Conservation (phyloP, 2,113 vertebrate species). For the Jaculus jaculus region DNA sequence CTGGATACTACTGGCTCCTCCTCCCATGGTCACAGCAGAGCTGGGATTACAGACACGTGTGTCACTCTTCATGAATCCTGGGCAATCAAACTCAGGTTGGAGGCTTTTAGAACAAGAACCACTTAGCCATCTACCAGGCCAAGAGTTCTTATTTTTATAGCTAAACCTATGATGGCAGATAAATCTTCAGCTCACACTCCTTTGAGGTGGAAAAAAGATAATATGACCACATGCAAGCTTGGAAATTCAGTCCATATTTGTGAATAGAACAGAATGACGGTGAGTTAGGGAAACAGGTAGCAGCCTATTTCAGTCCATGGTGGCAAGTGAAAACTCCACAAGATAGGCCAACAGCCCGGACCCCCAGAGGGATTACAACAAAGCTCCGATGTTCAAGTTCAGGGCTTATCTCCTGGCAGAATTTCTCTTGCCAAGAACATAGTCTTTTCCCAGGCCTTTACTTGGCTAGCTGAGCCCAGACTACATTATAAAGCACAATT, state of each 20-base stretch:
- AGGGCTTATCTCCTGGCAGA: not conserved
- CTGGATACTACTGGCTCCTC: too few species aligned
- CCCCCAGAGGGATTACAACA: too few species aligned
- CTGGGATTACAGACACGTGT: too few species aligned
- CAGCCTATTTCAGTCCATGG: not conserved
- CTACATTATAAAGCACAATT: not conserved
- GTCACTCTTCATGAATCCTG: too few species aligned
- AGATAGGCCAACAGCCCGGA: not conserved
- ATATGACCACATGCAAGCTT: not conserved
- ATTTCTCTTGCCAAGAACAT: not conserved
- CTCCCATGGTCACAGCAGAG: too few species aligned
- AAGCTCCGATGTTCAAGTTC: not conserved
- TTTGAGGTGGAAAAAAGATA: not conserved
- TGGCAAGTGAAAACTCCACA: not conserved
- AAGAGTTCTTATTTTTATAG: not conserved
- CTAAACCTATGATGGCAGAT: not conserved
- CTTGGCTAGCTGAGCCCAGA: too few species aligned
- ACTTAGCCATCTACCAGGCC: too few species aligned
- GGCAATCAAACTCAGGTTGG: too few species aligned
- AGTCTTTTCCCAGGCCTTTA: not conserved
- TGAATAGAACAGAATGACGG: not conserved
- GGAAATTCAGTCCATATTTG: not conserved
- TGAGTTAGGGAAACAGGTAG: not conserved
- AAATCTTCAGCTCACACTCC: not conserved
- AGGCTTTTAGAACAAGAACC: too few species aligned